Percentiles rank a stretch among this genome's conserved stretches.
These are phyloP conservation scores for Eupithecia tripunctaria DNA, from an alignment of 2,888 invertebrate species.

Conservation along the genomic window DNA sequence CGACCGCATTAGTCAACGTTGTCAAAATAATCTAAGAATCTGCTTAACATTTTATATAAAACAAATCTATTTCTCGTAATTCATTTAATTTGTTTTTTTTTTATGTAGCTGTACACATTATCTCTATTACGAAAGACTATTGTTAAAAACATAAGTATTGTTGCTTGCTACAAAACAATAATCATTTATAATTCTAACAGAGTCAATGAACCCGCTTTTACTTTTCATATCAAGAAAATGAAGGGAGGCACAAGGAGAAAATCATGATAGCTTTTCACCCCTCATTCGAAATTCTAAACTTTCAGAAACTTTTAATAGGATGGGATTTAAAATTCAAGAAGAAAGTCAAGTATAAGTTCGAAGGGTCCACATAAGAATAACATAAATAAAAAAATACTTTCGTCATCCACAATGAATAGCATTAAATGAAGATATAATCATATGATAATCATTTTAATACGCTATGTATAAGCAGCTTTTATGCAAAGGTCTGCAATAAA, in stretches of 20 bases:
- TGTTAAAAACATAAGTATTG: background rate
- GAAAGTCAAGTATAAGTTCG: constrained; percentile 73
- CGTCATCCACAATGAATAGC: constrained; percentile 10
- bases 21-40: constrained; percentile 79
- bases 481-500: constrained; percentile 38
- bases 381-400: constrained; percentile 12
- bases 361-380: constrained; percentile 16
- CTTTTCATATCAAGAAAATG: constrained; percentile 49
- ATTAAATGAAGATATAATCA: constrained; percentile 24
- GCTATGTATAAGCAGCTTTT: constrained; percentile 33
- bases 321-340: constrained; percentile 80
- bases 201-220: constrained; percentile 35
- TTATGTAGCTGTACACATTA: constrained; percentile 5
- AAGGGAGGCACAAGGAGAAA: constrained; percentile 66
- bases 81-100: background rate
- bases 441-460: constrained; percentile 23
- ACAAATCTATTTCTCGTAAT: constrained; percentile 32
- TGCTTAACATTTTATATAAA: constrained; percentile 47
- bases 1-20: constrained; percentile 80
- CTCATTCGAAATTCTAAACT: constrained; percentile 83
- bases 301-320: constrained; percentile 83
- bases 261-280: constrained; percentile 80
- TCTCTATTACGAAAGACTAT: background rate
- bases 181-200: constrained; percentile 19
- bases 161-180: background rate